phyloP scores from a whole-genome alignment of 1,140 invertebrate genomes.

The Megalonaias nervosa region DNA sequence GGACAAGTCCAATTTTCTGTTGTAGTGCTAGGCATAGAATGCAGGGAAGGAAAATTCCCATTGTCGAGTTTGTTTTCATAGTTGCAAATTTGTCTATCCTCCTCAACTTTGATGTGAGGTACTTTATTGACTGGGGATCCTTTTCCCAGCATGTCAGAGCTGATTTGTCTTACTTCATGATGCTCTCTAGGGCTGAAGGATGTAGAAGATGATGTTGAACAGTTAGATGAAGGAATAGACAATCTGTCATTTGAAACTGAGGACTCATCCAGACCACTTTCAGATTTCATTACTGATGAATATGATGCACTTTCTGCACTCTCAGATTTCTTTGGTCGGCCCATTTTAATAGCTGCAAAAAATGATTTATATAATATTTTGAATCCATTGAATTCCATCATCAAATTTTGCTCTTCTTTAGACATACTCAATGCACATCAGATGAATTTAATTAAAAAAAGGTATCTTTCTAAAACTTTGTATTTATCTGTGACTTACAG shows the following conservation, averaged over 20 bases:
- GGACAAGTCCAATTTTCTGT: too few relatives aligned
- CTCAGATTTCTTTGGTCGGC: constrained; percentile 54
- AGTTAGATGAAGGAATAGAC: constrained; percentile 1
- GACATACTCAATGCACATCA: background rate
- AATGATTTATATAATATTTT: background rate
- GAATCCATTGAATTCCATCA: background rate
- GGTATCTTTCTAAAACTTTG: background rate
- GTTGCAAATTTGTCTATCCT: too few relatives aligned
- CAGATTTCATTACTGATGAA: background rate
- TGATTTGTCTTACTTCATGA: background rate
- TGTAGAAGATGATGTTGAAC: constrained; percentile 5
- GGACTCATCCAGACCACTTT: background rate
- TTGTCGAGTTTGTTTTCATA: too few relatives aligned
- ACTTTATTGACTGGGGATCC: too few relatives aligned
- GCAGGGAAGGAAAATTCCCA: too few relatives aligned
- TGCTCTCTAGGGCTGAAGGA: constrained; percentile 2
- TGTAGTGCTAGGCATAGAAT: too few relatives aligned
- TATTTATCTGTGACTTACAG: background rate
- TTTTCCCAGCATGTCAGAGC: too few relatives aligned
- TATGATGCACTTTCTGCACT: constrained; percentile 21
- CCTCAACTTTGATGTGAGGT: too few relatives aligned
- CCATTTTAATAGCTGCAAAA: constrained; percentile 55
- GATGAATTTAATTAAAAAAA: background rate
- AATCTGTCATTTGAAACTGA: background rate
- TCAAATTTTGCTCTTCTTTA: background rate